Conservation (phyloP, 2,113 vertebrate genomes). For the Morone saxatilis region DNA sequence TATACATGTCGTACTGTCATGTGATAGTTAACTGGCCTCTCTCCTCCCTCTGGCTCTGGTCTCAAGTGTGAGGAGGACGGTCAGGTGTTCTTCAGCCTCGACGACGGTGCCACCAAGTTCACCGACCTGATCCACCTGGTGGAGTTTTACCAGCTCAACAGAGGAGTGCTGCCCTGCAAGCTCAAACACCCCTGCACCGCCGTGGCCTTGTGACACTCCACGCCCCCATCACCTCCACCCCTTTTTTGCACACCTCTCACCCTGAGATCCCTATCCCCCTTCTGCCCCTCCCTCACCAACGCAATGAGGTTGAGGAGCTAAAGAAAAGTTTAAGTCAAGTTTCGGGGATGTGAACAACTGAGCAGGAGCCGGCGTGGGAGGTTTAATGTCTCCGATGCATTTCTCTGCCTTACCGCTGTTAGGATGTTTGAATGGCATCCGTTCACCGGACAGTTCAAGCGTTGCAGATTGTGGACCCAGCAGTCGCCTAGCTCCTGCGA, state of each 20-base stretch:
- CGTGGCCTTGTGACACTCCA: constrained; percentile 95
- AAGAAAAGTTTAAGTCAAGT: constrained; percentile 41
- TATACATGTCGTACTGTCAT: background rate
- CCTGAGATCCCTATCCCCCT: constrained; percentile 32
- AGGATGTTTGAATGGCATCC: constrained; percentile 39
- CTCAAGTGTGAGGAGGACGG: constrained; percentile 95
- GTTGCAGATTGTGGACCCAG: constrained; percentile 26
- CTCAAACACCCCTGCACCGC: constrained; percentile 98
- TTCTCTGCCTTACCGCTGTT: constrained; percentile 46
- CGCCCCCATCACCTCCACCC: constrained; percentile 11
- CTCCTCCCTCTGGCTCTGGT: background rate
- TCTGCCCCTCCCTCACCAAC: constrained; percentile 30
- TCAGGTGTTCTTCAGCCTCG: constrained; percentile 96
- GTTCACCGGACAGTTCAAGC: background rate
- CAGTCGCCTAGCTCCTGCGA: constrained; percentile 23
- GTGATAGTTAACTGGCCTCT: constrained; percentile 28
- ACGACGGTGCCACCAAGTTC: constrained; percentile 98
- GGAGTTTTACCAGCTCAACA: constrained; percentile 99
- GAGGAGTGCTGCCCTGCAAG: constrained; percentile 97
- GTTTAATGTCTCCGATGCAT: constrained; percentile 25
- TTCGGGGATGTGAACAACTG: constrained; percentile 40
- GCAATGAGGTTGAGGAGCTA: constrained; percentile 45
- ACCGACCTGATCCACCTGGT: constrained; percentile 98
- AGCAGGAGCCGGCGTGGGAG: constrained; percentile 3
- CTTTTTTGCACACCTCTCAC: constrained; percentile 70